Evolutionary conservation across 2,797 vertebrate species (phyloP).

Genomic region (Pelodytes ibericus): DNA sequence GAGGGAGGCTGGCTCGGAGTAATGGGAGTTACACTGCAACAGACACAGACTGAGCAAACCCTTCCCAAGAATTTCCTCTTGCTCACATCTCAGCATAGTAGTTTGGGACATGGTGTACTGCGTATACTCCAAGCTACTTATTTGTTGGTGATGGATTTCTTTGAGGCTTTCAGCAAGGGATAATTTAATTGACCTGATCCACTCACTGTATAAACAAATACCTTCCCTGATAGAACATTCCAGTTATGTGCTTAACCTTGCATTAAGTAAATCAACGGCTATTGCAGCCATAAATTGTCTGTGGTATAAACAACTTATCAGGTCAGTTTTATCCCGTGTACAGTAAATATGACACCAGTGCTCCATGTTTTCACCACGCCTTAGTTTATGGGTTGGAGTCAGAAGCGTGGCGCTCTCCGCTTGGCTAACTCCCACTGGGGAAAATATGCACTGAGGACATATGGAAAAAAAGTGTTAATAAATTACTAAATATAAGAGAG

Average conservation of each 20-base stretch:
- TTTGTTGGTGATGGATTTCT: neutral
- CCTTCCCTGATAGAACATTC: neutral
- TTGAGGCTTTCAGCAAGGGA: neutral
- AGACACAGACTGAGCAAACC: no score
- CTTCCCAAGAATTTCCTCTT: no score
- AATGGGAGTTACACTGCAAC: no score
- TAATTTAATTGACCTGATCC: neutral
- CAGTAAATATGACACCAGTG: neutral
- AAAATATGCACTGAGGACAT: neutral
- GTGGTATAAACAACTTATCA: neutral
- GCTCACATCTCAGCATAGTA: no score
- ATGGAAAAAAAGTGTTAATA: neutral
- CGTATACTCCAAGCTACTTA: neutral
- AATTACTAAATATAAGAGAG: no score
- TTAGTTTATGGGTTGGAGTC: neutral
- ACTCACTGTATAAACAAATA: neutral
- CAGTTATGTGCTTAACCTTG: neutral
- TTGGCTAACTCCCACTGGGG: neutral
- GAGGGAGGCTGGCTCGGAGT: no score
- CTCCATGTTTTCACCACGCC: neutral
- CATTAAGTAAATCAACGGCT: neutral
- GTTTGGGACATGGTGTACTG: no score
- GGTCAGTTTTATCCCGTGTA: neutral
- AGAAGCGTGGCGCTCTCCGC: neutral
- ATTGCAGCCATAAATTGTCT: neutral